Percentiles rank a stretch among this genome's conserved stretches.
Conservation (phyloP, 1,140 invertebrate genomes). For the Bemisia tabaci region DNA sequence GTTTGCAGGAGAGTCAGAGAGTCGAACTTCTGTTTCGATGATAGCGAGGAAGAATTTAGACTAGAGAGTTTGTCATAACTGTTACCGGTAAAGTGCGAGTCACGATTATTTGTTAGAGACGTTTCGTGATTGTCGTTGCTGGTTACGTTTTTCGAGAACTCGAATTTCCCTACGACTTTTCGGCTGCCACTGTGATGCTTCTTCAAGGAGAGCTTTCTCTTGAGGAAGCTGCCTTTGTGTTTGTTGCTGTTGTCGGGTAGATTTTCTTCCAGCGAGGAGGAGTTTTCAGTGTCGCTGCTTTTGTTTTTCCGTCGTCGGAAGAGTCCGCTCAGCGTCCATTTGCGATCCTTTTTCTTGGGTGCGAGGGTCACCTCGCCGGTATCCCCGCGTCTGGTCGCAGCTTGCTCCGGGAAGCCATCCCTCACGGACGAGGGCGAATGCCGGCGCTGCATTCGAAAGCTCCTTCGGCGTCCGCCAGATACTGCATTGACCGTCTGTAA, state of each 20-base stretch:
- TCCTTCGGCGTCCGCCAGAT: neutral
- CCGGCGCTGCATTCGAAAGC: neutral
- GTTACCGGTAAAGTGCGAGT: conserved; percentile 19
- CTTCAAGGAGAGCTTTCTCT: conserved; percentile 13
- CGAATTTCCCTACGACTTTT: conserved; percentile 20
- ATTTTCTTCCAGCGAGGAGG: conserved; percentile 27
- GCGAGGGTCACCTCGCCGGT: neutral
- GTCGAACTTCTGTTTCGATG: conserved; percentile 18
- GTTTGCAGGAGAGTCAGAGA: conserved; percentile 1
- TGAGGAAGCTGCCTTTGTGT: conserved; percentile 30
- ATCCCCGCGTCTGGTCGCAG: neutral
- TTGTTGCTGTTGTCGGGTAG: conserved; percentile 29
- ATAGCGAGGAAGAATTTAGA: conserved; percentile 5
- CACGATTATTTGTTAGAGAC: conserved; percentile 1
- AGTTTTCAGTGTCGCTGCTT: conserved; percentile 29
- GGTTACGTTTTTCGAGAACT: conserved; percentile 11
- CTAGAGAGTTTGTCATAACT: conserved; percentile 20
- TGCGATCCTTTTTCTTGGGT: conserved; percentile 38
- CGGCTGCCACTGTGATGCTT: conserved; percentile 19
- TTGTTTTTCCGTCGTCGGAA: conserved; percentile 50
- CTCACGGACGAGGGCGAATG: neutral
- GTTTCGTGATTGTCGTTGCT: neutral
- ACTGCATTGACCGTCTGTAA: neutral
- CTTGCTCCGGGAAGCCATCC: neutral
- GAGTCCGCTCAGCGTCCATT: conserved; percentile 56